Evolutionary conservation across 2,113 vertebrate species (phyloP).

Genomic region (Calyptommatus sinebrachiatus): DNA sequence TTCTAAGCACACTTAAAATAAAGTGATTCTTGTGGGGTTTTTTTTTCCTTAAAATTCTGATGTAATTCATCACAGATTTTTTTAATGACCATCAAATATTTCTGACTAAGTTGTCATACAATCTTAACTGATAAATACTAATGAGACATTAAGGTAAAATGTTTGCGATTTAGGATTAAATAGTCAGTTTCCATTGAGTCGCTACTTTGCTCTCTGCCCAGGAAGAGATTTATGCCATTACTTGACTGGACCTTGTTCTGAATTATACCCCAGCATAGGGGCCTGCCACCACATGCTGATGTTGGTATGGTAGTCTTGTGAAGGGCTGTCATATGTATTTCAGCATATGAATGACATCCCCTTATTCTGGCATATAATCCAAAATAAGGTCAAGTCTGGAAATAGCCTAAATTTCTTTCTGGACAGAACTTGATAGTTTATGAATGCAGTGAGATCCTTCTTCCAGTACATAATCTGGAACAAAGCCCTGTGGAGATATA

Average conservation of each 20-base stretch:
- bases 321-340: too few relatives aligned
- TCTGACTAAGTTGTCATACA: background rate
- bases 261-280: too few relatives aligned
- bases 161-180: background rate
- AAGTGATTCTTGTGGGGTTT: conserved; percentile 29
- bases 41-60: background rate
- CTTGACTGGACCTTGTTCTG: too few relatives aligned
- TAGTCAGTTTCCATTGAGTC: background rate
- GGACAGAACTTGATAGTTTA: too few relatives aligned
- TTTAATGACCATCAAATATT: background rate
- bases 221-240: background rate
- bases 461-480: too few relatives aligned
- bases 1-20: conserved; percentile 40
- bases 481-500: background rate
- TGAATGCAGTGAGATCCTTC: too few relatives aligned
- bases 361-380: too few relatives aligned
- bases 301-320: too few relatives aligned
- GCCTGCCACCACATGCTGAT: too few relatives aligned
- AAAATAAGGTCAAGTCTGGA: too few relatives aligned
- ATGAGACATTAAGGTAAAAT: background rate
- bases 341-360: too few relatives aligned
- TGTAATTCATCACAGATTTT: background rate
- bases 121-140: background rate
- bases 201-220: background rate
- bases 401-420: too few relatives aligned